Base-by-base conservation (phyloP, 23 tunicate species). In the Trididemnum miniatum region DNA sequence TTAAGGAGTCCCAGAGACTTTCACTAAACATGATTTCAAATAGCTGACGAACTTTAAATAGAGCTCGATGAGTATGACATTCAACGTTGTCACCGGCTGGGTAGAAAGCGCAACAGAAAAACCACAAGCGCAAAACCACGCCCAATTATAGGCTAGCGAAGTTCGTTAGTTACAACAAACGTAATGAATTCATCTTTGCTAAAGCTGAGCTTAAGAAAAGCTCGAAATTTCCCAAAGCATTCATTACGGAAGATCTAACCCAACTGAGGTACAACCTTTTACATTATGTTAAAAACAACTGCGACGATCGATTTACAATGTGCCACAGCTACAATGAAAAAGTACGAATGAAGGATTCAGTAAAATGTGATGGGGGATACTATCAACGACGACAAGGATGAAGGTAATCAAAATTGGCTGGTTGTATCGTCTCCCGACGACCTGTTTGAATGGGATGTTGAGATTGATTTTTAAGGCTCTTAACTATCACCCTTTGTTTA, bases 171-270 rank as follows among this genome's bases (percentile, higher is more conserved):
- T 62, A 12, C 29, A 22, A 62, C 23, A 62, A 62, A 62, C 67
- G 67, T 12, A 62, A 24, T 24, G n/a, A 62, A 62, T 62, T 62
- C n/a, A 20, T 62, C 26, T 62, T 62, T 12, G 26, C 67, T 3
- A 62, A 62, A 62, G n/a, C n/a, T 24, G 5, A 62, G 23, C 29
- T 20, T 4, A 62, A 62, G n/a, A 24, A 12, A 62, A 12, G 25
- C 4, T 5, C 15, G 29, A 24, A 62, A 12, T 62, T 62, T 18
- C 26, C 15, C 4, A n/a, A 24, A 12, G 3, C 26, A 12, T 62
- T 62, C n/a, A 62, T 62, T n/a, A 62, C 26, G 5, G n/a, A 62
- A 62, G 67, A 62, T n/a, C n/a, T 62, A 20, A 62, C 67, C 29
- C 29, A 22, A 5, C 67, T 62, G 28, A 22, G 5, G 26, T 22